These are phyloP conservation scores for Antheraea pernyi DNA, from an alignment of 1,140 invertebrate genomes.

Conservation along the genomic window DNA sequence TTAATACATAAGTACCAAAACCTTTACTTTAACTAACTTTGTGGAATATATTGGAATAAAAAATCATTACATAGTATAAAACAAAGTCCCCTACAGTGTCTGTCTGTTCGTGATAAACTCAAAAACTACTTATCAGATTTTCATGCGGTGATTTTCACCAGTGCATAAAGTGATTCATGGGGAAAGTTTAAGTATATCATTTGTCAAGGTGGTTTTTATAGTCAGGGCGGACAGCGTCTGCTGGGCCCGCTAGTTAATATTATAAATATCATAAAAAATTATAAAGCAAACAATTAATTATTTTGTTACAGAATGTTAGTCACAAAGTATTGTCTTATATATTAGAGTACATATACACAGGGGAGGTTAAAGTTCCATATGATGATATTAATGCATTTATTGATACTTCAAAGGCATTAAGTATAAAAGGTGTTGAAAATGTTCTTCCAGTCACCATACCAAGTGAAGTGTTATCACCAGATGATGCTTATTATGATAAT, in stretches of 20 bases:
- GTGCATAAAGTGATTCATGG: no score
- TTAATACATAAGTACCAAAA: no score
- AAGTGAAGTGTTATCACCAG: neutral
- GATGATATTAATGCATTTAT: conserved; percentile 35
- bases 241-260: no score
- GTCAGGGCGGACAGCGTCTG: no score
- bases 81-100: no score
- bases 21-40: no score
- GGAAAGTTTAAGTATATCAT: no score
- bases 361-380: conserved; percentile 38
- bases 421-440: conserved; percentile 34
- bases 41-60: neutral
- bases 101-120: no score
- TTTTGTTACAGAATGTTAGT: conserved; percentile 41
- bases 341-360: conserved; percentile 51
- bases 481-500: neutral
- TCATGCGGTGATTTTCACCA: no score
- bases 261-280: no score
- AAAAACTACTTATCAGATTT: no score
- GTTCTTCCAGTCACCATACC: conserved; percentile 6
- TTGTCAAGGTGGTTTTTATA: no score
- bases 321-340: conserved; percentile 37
- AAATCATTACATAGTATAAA: neutral
- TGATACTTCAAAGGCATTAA: conserved; percentile 35
- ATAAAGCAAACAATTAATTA: conserved; percentile 12